Conservation (phyloP, 2,113 vertebrate species). For the Catharus fuscescens region DNA sequence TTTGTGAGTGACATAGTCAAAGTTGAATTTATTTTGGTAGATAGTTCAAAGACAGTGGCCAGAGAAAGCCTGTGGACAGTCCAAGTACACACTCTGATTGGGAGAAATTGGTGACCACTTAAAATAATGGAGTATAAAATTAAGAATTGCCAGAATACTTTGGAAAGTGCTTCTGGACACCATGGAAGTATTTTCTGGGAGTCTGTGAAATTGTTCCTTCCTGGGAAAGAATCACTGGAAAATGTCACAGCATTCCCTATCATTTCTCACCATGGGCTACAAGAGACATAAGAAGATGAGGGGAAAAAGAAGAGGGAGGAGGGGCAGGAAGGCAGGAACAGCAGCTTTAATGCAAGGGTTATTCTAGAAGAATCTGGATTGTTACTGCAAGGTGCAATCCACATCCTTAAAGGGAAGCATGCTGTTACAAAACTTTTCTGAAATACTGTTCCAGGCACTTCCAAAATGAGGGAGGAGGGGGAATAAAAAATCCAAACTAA, state of each 20-base stretch:
- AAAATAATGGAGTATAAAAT: neutral
- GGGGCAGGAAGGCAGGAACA: too few species aligned
- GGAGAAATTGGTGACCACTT: neutral
- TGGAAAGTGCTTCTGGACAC: conserved; percentile 15
- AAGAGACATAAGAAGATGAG: neutral
- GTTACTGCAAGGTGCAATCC: neutral
- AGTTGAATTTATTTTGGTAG: neutral
- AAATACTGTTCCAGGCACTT: neutral
- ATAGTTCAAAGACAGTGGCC: neutral
- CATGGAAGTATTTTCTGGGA: neutral
- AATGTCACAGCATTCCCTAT: neutral
- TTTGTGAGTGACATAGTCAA: neutral
- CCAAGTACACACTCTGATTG: neutral
- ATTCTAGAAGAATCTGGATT: neutral
- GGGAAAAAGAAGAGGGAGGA: neutral
- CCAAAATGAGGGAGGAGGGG: neutral
- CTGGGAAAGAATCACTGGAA: neutral
- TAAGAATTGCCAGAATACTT: neutral
- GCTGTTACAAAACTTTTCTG: neutral
- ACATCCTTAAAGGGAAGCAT: neutral
- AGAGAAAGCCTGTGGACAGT: neutral
- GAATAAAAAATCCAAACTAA: neutral
- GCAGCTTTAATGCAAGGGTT: neutral
- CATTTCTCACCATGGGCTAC: neutral
- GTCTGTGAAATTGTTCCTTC: neutral